A percentile compares a stretch with the other conserved stretches of the same genome.
These are phyloP conservation scores for Acronicta alni DNA, from an alignment of 2,888 invertebrate species.

Conservation along the genomic window DNA sequence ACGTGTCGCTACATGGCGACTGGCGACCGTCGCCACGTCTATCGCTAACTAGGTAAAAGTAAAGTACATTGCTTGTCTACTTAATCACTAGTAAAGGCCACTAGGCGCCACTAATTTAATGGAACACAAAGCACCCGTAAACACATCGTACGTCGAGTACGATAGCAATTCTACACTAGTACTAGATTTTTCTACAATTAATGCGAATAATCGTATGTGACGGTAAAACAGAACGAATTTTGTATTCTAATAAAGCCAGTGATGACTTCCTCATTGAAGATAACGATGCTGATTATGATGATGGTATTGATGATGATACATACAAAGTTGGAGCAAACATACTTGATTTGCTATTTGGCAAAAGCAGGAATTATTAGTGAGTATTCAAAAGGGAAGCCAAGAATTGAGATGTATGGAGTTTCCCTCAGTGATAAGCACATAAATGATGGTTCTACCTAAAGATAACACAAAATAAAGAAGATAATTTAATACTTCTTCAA, in stretches of 20 bases:
- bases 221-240: conserved; percentile 16
- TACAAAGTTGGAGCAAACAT: too few relatives aligned
- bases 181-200: conserved; percentile 20
- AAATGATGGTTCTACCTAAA: conserved; percentile 1
- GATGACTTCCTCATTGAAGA: conserved; percentile 7
- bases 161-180: conserved; percentile 25
- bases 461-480: neutral
- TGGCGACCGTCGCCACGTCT: conserved; percentile 44
- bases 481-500: conserved; percentile 6
- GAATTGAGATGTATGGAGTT: too few relatives aligned
- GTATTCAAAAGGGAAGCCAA: too few relatives aligned
- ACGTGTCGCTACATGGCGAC: conserved; percentile 51
- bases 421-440: too few relatives aligned
- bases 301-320: too few relatives aligned
- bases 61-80: conserved; percentile 37
- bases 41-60: conserved; percentile 48
- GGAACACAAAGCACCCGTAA: conserved; percentile 28
- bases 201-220: conserved; percentile 31
- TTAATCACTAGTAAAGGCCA: conserved; percentile 48
- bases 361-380: too few relatives aligned
- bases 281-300: neutral
- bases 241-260: conserved; percentile 25
- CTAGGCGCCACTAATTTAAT: conserved; percentile 43
- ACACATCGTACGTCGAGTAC: conserved; percentile 2
- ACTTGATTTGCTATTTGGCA: too few relatives aligned